Conservation (phyloP, 2,888 invertebrate genomes). For the Embidobia sp. region DNA sequence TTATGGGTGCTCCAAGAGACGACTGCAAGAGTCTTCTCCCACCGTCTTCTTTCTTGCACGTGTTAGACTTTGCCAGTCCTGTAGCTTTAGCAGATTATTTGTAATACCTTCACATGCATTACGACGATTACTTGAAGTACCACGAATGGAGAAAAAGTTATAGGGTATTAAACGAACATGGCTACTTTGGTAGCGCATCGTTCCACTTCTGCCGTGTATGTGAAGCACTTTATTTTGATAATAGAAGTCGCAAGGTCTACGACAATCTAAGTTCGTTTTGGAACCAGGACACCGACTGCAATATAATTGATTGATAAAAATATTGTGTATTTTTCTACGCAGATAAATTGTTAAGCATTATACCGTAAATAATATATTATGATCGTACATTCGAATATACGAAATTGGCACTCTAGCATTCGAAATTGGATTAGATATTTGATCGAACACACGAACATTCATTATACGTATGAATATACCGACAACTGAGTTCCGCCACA, state of each 20-base stretch:
- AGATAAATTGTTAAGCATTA: no score
- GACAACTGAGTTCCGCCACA: no score
- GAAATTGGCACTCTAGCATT: no score
- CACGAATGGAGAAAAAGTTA: slow-evolving; percentile 85
- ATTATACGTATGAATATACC: no score
- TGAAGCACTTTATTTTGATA: slow-evolving; percentile 86
- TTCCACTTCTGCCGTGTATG: slow-evolving; percentile 86
- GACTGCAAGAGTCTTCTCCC: slow-evolving; percentile 84
- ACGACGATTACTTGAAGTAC: slow-evolving; percentile 80
- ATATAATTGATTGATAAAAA: no score
- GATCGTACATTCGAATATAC: no score
- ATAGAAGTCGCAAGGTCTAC: slow-evolving; percentile 79
- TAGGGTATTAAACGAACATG: slow-evolving; percentile 85
- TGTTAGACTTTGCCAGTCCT: slow-evolving; percentile 83
- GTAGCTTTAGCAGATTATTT: slow-evolving; percentile 83
- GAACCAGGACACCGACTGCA: slow-evolving; percentile 75
- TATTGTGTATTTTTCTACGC: no score
- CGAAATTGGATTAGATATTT: no score
- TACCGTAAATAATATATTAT: no score
- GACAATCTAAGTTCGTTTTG: slow-evolving; percentile 80
- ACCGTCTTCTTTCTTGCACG: slow-evolving; percentile 85
- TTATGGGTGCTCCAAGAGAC: slow-evolving; percentile 84
- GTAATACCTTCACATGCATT: slow-evolving; percentile 80
- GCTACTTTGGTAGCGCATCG: slow-evolving; percentile 85
- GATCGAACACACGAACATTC: no score